Conservation (phyloP, 2,113 vertebrate genomes). For the Orthonyx spaldingii region DNA sequence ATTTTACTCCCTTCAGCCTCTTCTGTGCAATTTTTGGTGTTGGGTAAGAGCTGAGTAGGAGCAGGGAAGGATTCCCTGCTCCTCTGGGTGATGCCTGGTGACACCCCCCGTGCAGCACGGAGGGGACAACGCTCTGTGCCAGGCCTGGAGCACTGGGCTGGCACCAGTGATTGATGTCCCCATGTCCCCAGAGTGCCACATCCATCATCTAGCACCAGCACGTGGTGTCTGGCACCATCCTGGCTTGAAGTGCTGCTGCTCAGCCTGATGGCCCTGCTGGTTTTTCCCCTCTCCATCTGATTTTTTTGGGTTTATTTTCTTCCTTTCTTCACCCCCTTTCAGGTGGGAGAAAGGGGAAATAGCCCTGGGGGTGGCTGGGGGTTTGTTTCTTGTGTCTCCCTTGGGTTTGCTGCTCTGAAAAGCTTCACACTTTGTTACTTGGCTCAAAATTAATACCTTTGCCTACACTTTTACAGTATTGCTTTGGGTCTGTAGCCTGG, state of each 20-base stretch:
- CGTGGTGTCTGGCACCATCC: background rate
- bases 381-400: background rate
- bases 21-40: background rate
- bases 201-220: background rate
- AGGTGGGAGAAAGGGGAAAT: background rate
- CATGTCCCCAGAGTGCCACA: background rate
- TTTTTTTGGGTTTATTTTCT: background rate
- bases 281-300: background rate
- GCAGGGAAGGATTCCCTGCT: background rate
- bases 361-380: too few relatives aligned
- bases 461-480: background rate
- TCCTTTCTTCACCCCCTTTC: background rate
- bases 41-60: background rate
- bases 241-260: background rate
- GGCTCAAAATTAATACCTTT: background rate
- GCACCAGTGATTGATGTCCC: background rate
- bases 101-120: rapidly evolving
- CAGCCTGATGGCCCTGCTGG: background rate
- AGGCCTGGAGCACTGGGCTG: background rate
- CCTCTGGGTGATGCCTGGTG: rapidly evolving
- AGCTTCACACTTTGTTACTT: background rate
- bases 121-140: background rate
- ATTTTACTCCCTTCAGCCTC: background rate
- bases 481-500: background rate
- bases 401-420: background rate